Conservation (phyloP, 2,888 invertebrate genomes). For the Drosophila kuntzei region DNA sequence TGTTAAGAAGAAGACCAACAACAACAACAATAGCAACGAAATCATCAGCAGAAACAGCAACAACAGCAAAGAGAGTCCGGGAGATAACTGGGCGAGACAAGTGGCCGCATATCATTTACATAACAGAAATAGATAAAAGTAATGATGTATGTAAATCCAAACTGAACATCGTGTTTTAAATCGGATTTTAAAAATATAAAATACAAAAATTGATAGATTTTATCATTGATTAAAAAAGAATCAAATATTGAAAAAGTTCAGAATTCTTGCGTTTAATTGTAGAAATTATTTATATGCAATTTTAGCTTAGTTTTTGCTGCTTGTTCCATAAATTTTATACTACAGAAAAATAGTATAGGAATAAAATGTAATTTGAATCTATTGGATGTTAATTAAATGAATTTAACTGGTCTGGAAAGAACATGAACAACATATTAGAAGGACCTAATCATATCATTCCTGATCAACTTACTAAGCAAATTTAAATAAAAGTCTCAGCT, state of each 20-base stretch:
- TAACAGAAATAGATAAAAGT: constrained; percentile 17
- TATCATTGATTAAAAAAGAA: too few relatives aligned
- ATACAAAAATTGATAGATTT: neutral
- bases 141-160: neutral
- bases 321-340: too few relatives aligned
- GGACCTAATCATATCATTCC: too few relatives aligned
- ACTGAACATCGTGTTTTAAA: too few relatives aligned
- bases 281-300: too few relatives aligned
- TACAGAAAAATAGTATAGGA: too few relatives aligned
- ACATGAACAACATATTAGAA: too few relatives aligned
- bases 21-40: constrained; percentile 6
- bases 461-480: neutral
- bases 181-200: neutral
- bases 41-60: constrained; percentile 16
- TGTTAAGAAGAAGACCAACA: constrained; percentile 24
- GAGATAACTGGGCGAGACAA: constrained; percentile 39
- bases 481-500: neutral
- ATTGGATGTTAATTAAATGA: too few relatives aligned
- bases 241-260: neutral
- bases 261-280: too few relatives aligned
- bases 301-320: too few relatives aligned
- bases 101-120: constrained; percentile 47
- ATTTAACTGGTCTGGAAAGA: too few relatives aligned
- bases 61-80: constrained; percentile 13
- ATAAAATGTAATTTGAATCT: too few relatives aligned